Evolutionary conservation across 2,113 vertebrate genomes (phyloP), one percentile per base, ranked within the genome.

Genomic region (Callipepla californica): DNA sequence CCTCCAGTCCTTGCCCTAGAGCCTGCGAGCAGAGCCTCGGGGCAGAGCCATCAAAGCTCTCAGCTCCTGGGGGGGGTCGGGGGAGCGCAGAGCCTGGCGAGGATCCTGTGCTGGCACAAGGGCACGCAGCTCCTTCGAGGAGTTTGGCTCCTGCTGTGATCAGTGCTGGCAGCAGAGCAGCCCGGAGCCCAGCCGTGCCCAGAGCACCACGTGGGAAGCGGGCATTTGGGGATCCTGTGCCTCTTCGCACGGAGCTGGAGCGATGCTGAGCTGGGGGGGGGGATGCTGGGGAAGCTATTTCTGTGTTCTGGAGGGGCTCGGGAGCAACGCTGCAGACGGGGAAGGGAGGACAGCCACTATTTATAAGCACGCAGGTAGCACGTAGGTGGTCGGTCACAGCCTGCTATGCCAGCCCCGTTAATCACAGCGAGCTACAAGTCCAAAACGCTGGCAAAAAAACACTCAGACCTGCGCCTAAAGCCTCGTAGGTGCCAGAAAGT

Each of bases 321-420:
- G 58, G 80, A 58, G 44, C 51, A 70, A 55, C 0, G 13, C 44
- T 88, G 47, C 79, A 4, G 16, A 74, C 0, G 34, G 80, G 58
- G 44, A 12, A 51, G 12, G 44, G 48, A 66, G 92, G 89, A 16
- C 65, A 78, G 61, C 16, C 25, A 51, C 73, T 47, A 48, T 80
- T 90, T 83, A 70, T 40, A 78, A 62, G 87, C 9, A 0, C 30
- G 1, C 91, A 93, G 94, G 92, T 95, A 94, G 84, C 91, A 34
- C 3, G 86, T 16, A 50, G 91, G 91, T 32, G 79, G 23, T 19
- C 73, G 94, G 94, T 48, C 89, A 47, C 87, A 88, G 87, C 62
- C 70, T 4, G 81, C 89, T 25, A 62, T 53, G 89, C 92, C 93
- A 93, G 83, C 87, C 87, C 9, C 40, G 83, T 93, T 95, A 93